Base-by-base conservation (phyloP, 2,113 vertebrate genomes). In the Collichthys lucidus region DNA sequence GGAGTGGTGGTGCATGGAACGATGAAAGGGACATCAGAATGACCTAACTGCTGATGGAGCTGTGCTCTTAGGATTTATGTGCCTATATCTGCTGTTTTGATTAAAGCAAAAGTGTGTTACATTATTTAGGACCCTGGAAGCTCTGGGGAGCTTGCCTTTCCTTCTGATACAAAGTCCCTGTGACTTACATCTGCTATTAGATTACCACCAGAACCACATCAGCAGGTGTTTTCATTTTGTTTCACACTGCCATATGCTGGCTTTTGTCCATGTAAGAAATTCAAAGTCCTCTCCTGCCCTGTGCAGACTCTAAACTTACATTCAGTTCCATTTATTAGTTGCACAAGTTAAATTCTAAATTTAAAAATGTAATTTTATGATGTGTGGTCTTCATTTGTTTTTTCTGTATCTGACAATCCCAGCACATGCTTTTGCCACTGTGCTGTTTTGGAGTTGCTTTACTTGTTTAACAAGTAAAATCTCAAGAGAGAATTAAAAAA, bases 191-290 rank as follows among this genome's bases (percentile, higher is more conserved):
- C 77, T 84, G 81, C 77, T 88, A 70, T 89, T 80, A 63, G 76
- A 89, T 92, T 87, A 86, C 80, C 67, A 70, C 29, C 82, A 77
- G 66, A 77, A 81, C 68, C 79, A 75, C 66, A 74, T 53, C 24
- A 63, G 78, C 86, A 88, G 88, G 88, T 91, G 86, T 73, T 91
- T 91, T 80, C 5, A 14, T 74, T 92, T 85, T 82, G 63, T 82
- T 76, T 86, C 61, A 73, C 80, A 67, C 77, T 74, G 81, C 74
- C 42, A 19, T 56, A 52, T 73, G 31, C 8, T 19, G 8, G 31
- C 52, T 74, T 73, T 80, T 55, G 47, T 66, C 66, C 69, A 78
- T 68, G 26, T 19, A 55, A 61, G 77, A 71, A 40, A 0, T 9
- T 19, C 16, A 20, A 15, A 68, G 50, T 70, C 14, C 14, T 63